Base-by-base conservation (phyloP, 2,113 vertebrate species). In the Platycercus adscitus region DNA sequence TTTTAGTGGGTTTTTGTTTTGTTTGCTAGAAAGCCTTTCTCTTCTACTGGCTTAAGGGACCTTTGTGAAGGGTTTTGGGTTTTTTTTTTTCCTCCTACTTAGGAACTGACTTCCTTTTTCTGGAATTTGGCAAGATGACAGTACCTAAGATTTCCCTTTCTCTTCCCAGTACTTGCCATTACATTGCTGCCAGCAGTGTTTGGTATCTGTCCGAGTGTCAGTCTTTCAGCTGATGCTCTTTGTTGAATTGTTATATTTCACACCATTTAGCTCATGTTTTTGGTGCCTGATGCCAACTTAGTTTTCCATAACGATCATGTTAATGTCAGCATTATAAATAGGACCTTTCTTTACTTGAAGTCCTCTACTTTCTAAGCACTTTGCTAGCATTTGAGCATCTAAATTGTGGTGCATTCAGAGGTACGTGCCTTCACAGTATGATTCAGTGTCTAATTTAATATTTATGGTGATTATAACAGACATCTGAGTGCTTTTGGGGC, bases 41-140 rank as follows among this genome's bases (percentile, higher is more conserved):
- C 29, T 89, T 95, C 29, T 63, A 11, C 68, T 90, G 77, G 39
- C 24, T 86, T 94, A 89, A 92, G 72, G 86, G 72, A 55, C 29
- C 65, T 93, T 95, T 93, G 72, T 93, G 86, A 94, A 94, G 72
- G 72, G 43, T 43, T 41, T 41, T 41, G 41, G 39, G 10, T 37
- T 91, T 94, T 91, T 37, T 83, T 65, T 31, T 17, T n/a, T 69
- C 46, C 18, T 9, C 41, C 35, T 80, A 28, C 80, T 93, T 89
- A 80, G 65, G 47, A 91, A 85, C 83, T 95, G 89, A 93, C 83
- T 95, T 95, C 64, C 69, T 89, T 96, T 89, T 87, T 91, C 31
- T 93, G 83, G 37, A 84, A 80, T 91, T 92, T 94, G 95, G 92
- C 92, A 93, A 53, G 73, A 70, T n/a, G 49, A 70, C 92, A 95